These are phyloP conservation scores for Danionella cerebrum DNA, from an alignment of 2,113 vertebrate genomes.

Conservation along the genomic window DNA sequence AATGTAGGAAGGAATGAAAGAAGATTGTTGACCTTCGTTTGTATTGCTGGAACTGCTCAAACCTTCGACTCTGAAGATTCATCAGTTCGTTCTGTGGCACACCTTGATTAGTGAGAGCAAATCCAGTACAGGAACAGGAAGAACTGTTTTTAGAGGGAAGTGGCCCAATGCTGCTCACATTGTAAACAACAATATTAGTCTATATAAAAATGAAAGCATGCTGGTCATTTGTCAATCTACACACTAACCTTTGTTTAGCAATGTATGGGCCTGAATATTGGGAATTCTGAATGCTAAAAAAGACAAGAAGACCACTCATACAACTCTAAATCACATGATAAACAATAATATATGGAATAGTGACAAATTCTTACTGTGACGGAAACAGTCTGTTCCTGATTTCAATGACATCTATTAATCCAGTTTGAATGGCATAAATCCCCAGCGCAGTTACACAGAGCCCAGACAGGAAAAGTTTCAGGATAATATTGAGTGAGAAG, in stretches of 20 bases:
- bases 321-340: neutral
- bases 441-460: neutral
- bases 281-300: neutral
- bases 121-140: constrained; percentile 3
- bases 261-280: neutral
- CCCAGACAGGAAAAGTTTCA: neutral
- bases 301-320: neutral
- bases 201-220: too few species aligned
- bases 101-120: neutral
- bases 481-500: too few species aligned
- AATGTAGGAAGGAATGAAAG: neutral
- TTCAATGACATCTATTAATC: neutral
- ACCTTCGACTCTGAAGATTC: constrained; percentile 10
- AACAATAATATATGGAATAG: neutral
- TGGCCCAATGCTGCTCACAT: neutral
- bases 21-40: constrained; percentile 34
- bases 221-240: too few species aligned
- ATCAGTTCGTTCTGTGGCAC: neutral
- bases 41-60: constrained; percentile 24
- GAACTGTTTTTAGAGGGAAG: neutral
- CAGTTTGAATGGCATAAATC: neutral
- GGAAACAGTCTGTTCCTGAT: neutral
- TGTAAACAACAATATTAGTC: too few species aligned
- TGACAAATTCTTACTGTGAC: neutral
- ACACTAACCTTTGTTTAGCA: neutral